A percentile compares a stretch with the other conserved stretches of the same genome.
These are phyloP conservation scores for Phylloscopus trochilus DNA, from an alignment of 2,113 vertebrate species.

Conservation along the genomic window DNA sequence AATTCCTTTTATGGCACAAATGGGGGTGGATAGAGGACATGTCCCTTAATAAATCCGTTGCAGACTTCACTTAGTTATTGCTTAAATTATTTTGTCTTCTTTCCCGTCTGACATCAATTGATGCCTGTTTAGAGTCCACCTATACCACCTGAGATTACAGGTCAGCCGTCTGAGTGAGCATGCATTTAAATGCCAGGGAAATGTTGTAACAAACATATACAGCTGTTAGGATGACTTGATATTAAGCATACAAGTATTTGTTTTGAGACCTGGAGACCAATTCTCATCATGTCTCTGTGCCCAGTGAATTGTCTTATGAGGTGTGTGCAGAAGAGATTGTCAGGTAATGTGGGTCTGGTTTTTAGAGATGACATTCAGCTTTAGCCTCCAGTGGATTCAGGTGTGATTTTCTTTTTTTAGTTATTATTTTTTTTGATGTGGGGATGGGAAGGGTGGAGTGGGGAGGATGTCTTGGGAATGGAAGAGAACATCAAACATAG, in stretches of 20 bases:
- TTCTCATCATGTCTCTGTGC: background rate
- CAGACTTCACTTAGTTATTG: background rate
- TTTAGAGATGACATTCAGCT: background rate
- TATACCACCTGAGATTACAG: background rate
- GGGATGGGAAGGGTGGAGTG: fast-evolving
- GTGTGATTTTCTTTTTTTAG: background rate
- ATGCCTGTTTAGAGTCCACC: background rate
- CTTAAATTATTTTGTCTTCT: background rate
- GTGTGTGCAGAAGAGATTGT: background rate
- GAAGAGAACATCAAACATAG: background rate
- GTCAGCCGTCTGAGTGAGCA: background rate
- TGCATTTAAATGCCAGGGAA: background rate
- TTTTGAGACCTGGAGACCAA: background rate
- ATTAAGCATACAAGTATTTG: background rate
- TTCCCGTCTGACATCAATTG: background rate
- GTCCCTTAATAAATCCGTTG: background rate
- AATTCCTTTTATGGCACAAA: background rate
- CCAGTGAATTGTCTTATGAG: background rate
- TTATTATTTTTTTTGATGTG: fast-evolving
- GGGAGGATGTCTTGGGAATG: background rate
- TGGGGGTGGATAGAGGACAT: background rate
- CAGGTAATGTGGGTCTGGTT: background rate
- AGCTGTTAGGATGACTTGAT: background rate
- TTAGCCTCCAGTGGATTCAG: background rate
- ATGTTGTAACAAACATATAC: background rate